phyloP scores from a whole-genome alignment of 1,140 invertebrate species.

The Cephus cinctus region DNA sequence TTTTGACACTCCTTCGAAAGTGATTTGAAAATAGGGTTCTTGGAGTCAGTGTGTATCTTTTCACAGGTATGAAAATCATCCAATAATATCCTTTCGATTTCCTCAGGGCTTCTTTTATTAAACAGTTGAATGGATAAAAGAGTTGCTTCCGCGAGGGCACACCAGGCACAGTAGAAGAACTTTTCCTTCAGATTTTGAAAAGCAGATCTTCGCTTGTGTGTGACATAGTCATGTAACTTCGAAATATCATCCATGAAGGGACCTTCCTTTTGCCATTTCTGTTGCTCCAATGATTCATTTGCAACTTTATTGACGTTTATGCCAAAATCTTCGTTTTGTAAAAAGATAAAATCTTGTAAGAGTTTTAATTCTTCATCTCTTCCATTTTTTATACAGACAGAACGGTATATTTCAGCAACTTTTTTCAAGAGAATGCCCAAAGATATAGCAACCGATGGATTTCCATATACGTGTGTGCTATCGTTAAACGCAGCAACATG shows the following conservation, averaged over 20 bases:
- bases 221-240: not conserved
- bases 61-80: conserved; percentile 2
- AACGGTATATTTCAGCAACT: not conserved
- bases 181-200: not conserved
- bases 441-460: not conserved
- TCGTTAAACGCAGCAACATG: not conserved
- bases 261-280: not conserved
- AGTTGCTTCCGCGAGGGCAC: conserved; percentile 7
- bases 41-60: not conserved
- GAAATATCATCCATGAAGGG: not conserved
- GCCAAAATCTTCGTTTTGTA: not conserved
- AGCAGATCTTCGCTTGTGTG: not conserved
- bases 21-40: not conserved
- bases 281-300: not conserved
- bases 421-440: not conserved
- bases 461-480: not conserved
- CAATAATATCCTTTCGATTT: conserved; percentile 15
- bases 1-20: not conserved
- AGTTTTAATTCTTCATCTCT: not conserved
- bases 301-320: not conserved
- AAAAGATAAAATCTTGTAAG: not conserved
- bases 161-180: conserved; percentile 2
- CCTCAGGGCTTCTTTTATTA: conserved; percentile 16
- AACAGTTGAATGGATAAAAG: conserved; percentile 18
- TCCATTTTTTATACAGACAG: not conserved